Percentiles rank a stretch among this genome's conserved stretches.
These are phyloP conservation scores for Ceyx erithaca DNA, from an alignment of 2,797 vertebrate species.

Conservation along the genomic window DNA sequence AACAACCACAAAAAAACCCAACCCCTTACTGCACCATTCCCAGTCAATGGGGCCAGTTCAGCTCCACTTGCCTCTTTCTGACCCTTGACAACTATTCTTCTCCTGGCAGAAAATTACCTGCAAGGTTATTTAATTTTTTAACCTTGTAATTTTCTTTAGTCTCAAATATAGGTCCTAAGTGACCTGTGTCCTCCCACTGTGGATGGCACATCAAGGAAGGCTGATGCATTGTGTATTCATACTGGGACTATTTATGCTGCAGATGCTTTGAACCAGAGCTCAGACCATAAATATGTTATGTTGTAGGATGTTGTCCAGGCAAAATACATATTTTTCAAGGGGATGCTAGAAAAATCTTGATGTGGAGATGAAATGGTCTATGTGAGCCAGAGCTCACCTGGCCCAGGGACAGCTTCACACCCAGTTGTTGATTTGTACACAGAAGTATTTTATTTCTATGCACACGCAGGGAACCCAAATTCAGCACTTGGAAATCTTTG, in stretches of 20 bases:
- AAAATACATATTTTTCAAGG: background rate
- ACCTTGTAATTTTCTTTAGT: background rate
- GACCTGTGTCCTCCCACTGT: background rate
- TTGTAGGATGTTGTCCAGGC: background rate
- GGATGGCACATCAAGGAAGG: rapidly evolving
- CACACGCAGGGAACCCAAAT: background rate
- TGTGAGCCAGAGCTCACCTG: background rate
- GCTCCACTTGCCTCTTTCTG: background rate
- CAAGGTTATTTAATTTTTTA: background rate
- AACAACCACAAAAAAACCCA: background rate
- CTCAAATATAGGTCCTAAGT: background rate
- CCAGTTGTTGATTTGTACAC: background rate
- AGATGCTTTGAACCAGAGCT: background rate
- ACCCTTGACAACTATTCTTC: background rate
- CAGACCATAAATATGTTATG: background rate
- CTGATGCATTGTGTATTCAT: background rate
- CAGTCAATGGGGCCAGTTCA: background rate
- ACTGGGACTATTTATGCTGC: background rate
- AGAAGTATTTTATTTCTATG: background rate
- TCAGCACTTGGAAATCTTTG: background rate
- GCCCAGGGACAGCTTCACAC: background rate
- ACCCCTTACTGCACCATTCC: background rate
- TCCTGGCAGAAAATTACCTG: background rate
- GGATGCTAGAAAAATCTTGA: background rate
- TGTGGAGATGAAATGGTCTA: background rate